Conservation (phyloP, 1,140 invertebrate genomes). For the Nasonia giraulti region DNA sequence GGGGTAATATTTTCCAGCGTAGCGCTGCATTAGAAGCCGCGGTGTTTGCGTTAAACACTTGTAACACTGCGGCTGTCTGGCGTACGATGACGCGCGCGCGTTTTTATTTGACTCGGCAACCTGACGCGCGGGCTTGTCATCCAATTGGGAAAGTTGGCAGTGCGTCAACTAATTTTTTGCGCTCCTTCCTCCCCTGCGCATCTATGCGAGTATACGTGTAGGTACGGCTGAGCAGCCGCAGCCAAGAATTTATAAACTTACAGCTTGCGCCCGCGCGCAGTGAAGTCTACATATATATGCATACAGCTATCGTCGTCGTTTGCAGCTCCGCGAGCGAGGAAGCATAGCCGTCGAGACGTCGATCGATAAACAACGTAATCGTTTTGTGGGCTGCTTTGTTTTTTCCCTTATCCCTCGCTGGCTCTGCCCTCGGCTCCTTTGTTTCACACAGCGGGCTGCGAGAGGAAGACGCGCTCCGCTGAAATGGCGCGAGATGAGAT, state of each 20-base stretch:
- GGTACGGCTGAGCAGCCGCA: neutral
- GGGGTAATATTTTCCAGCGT: neutral
- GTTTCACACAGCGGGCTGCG: neutral
- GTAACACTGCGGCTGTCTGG: neutral
- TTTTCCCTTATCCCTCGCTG: neutral
- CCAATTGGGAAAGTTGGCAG: constrained; percentile 5
- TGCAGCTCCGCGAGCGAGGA: neutral
- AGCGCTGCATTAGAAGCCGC: neutral
- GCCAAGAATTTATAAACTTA: neutral
- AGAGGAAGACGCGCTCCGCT: neutral
- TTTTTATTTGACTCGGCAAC: no score
- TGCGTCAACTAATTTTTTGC: constrained; percentile 22
- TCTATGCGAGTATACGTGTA: neutral
- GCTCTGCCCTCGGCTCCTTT: neutral
- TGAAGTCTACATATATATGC: no score
- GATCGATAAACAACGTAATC: constrained; percentile 45
- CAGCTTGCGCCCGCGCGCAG: no score
- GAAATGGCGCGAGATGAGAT: neutral
- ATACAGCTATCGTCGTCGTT: neutral
- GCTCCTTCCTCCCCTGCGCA: no score
- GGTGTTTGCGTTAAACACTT: neutral
- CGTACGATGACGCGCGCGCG: no score
- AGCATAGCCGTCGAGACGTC: neutral
- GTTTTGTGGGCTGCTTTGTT: constrained; percentile 5
- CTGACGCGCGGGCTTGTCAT: neutral